Base-by-base conservation (phyloP, 2,797 vertebrate genomes). In the Halcyon badia region DNA sequence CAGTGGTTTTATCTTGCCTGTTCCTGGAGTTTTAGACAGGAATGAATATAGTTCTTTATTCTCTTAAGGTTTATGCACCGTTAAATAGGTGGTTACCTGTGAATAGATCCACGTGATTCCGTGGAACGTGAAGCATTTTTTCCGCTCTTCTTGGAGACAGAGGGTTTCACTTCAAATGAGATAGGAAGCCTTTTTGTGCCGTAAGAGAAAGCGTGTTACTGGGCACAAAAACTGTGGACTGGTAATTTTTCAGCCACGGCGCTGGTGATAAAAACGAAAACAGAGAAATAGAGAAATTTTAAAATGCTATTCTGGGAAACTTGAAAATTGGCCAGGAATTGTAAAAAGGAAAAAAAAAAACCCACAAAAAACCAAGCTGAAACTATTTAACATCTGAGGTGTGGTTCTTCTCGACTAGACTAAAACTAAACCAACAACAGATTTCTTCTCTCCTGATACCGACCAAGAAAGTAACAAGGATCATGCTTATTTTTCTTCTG, bases 241-340 rank as follows among this genome's bases (percentile, higher is more conserved):
- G 10, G 31, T 92, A 17, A 4, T 69, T 83, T 93, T 83, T 70
- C 60, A 90, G 12, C 22, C 3, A 3, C 5, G 8, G 61, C 69
- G 35, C 49, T 86, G 49, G 25, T 89, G 76, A 35, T 48, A 17
- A 37, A 86, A 94, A 49, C 44, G 28, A 83, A 87, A 91, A 52
- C 69, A 71, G 83, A 96, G 35, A 91, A 91, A 12, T 62, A 78
- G 61, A 46, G 44, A 87, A 71, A 48, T 83, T 83, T 65, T 81
- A 90, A 94, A 88, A 62, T 60, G 26, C 51, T 92, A 2, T 80
- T 89, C 19, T 41, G 19, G 22, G 51, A 85, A 77, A 66, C 46
- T 41, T 92, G 5, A 25, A 73, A 83, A 41, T 76, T 72, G 28
- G 42, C 42, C 39, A 56, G 58, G 13, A 62, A 58, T 58, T 87